Base-by-base conservation (phyloP, 2,113 vertebrate species). In the Rostratula benghalensis region DNA sequence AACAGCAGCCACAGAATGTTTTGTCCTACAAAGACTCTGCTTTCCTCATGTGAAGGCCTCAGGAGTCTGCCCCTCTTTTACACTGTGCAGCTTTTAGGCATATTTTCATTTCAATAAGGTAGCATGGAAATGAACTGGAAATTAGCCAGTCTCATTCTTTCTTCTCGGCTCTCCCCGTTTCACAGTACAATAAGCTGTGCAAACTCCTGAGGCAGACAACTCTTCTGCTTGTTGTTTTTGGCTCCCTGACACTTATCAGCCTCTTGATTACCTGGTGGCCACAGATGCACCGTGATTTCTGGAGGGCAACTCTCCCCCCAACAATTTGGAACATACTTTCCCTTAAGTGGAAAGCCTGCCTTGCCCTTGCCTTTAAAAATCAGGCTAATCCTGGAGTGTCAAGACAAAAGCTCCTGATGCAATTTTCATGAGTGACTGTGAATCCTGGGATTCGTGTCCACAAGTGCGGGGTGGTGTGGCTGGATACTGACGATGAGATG, bases 61-160 rank as follows among this genome's bases (percentile, higher is more conserved):
- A 60, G 78, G 77, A 37, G n/a, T 69, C 21, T 94, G 35, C 50
- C 33, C 33, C 30, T 65, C 45, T 95, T 80, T 48, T 61, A 25
- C 45, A 14, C 57, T 20, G 15, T 71, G 43, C 15, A 59, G 69
- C 59, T 73, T 87, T 84, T 61, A 82, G 48, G 61, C 43, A 53
- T 94, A 53, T 90, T 91, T 94, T 73, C 5, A 90, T 91, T 83
- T 87, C 78, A 85, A 37, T 74, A 43, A 87, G 46, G 5, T 76
- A 45, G 37, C 28, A 69, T 37, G 37, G 53, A 93, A 83, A 27
- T 33, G 46, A 30, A 73, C 48, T 94, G 78, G 82, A 93, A 91
- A 86, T 93, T 25, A 93, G 45, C 65, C 87, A 87, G 53, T n/a
- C 27, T 78, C 61, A 12, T 57, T 87, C 45, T 65, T 86, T 57